phyloP scores from a whole-genome alignment of 2,797 vertebrate species.

The Masticophis lateralis region DNA sequence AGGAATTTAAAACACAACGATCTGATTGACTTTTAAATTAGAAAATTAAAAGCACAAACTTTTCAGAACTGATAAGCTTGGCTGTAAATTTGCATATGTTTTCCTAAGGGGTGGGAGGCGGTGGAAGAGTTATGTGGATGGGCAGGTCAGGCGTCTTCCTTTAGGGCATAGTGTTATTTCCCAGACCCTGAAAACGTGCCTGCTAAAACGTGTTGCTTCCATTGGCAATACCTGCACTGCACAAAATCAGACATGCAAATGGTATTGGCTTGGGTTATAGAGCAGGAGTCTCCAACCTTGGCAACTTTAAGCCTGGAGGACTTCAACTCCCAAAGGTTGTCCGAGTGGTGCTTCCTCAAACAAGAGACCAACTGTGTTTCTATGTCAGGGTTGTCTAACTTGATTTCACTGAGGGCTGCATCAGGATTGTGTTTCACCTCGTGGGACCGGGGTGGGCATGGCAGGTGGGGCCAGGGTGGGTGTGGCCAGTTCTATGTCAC shows the following conservation, averaged over 20 bases:
- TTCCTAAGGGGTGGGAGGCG: neutral
- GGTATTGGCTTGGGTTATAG: neutral
- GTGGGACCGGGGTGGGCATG: no score
- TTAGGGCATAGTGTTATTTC: neutral
- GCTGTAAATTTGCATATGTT: slow-evolving; percentile 8
- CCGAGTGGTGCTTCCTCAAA: no score
- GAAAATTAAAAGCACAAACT: slow-evolving; percentile 26
- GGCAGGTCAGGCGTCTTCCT: neutral
- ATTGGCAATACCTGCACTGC: neutral
- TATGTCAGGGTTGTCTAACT: no score
- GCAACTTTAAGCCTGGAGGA: no score
- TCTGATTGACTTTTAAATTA: slow-evolving; percentile 29
- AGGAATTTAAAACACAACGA: slow-evolving; percentile 37
- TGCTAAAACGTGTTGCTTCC: neutral
- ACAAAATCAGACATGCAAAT: neutral
- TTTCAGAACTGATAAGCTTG: neutral
- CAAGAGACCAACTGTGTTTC: no score
- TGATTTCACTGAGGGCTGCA: no score
- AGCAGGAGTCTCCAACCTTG: no score
- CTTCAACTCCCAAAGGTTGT: no score
- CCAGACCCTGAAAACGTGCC: neutral
- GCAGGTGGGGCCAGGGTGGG: no score
- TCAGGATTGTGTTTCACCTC: no score
- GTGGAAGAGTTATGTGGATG: neutral
- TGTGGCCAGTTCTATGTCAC: no score